Evolutionary conservation across 2,113 vertebrate species (phyloP).

Genomic region (Panthera tigris): DNA sequence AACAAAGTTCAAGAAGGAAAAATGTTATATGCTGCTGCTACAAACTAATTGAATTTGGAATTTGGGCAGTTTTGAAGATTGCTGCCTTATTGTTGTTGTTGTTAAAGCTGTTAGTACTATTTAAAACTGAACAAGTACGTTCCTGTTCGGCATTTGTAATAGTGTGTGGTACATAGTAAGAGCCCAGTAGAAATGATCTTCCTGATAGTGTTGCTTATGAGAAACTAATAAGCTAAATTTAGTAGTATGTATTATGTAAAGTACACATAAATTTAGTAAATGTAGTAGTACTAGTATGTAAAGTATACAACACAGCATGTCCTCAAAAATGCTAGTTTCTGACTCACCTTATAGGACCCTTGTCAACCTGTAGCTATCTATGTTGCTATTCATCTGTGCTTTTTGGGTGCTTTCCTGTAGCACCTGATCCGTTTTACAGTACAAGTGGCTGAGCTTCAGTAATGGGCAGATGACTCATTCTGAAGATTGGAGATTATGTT

Average conservation of each 20-base stretch:
- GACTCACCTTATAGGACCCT: not conserved
- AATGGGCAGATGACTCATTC: not conserved
- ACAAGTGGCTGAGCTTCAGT: not conserved
- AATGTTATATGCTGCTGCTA: not conserved
- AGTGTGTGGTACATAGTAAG: not conserved
- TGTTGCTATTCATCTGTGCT: not conserved
- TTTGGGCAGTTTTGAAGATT: not conserved
- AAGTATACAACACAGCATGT: not conserved
- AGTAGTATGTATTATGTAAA: not conserved
- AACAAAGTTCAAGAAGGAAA: not conserved
- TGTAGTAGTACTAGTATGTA: not conserved
- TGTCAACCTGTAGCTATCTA: not conserved
- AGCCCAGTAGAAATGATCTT: not conserved
- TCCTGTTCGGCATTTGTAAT: not conserved
- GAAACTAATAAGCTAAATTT: not conserved
- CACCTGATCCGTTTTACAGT: not conserved
- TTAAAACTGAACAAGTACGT: not conserved
- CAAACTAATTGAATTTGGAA: not conserved
- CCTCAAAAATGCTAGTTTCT: not conserved
- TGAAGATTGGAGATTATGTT: not conserved
- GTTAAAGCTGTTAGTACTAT: not conserved
- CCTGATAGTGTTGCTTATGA: not conserved
- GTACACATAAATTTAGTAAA: not conserved
- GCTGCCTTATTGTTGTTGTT: not conserved
- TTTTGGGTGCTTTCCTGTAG: not conserved